Evolutionary conservation across 35 echinoderm and acorn worm genomes (phyloP).

Genomic region (Eucidaris tribuloides): DNA sequence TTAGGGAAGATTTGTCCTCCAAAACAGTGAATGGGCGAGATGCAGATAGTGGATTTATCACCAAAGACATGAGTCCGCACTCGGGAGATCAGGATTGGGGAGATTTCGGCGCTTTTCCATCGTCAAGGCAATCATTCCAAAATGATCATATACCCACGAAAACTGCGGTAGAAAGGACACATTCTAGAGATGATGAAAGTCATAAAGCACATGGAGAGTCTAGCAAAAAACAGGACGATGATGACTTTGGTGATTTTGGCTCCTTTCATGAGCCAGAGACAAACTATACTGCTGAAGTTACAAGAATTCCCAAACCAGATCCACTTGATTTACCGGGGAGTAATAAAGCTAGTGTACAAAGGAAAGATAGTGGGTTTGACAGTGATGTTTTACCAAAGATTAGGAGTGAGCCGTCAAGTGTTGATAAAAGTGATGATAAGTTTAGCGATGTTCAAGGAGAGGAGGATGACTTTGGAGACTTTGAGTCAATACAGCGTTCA

Average conservation of each 20-base stretch:
- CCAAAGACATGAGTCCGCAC: not conserved
- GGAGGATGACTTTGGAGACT: conserved; percentile 18
- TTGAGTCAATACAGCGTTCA: not conserved
- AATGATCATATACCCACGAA: not conserved
- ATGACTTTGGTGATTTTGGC: conserved; percentile 13
- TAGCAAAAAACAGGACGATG: not conserved
- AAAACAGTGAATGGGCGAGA: not conserved
- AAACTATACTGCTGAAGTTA: not conserved
- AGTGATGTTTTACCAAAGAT: no score
- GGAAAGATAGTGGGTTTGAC: not conserved
- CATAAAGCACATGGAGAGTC: not conserved
- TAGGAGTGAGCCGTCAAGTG: no score
- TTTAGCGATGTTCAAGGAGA: not conserved
- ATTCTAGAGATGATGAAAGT: not conserved
- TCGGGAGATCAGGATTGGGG: not conserved
- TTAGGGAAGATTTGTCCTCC: not conserved
- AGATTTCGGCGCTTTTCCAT: conserved; percentile 4
- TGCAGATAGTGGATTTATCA: not conserved
- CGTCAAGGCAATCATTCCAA: no score
- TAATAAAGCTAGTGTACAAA: not conserved
- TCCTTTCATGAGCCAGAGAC: not conserved
- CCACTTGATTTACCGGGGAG: not conserved
- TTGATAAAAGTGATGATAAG: conserved; percentile 11
- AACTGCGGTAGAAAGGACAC: not conserved
- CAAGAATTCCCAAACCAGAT: not conserved